phyloP scores from a whole-genome alignment of 2,797 vertebrate species.

The Emys orbicularis region DNA sequence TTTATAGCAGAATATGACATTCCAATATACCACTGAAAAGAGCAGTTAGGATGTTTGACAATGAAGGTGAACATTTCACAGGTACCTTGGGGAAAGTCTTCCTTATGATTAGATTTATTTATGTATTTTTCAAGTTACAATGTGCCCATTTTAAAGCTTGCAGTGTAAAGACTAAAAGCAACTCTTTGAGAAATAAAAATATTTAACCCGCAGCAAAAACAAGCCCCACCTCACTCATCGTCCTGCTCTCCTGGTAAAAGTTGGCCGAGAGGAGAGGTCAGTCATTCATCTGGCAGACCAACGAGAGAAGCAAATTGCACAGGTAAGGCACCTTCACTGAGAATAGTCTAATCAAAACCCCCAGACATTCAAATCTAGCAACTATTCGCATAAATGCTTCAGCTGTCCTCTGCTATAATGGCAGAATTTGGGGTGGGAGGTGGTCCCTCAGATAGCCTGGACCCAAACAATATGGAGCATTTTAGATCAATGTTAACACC shows the following conservation, averaged over 20 bases:
- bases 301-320: rapidly evolving
- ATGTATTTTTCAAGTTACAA: not conserved
- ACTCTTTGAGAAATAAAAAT: not conserved
- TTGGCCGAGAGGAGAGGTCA: not conserved
- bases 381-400: not conserved
- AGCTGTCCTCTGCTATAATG: not conserved
- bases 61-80: not conserved
- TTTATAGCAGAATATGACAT: not conserved
- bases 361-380: not conserved
- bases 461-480: not conserved
- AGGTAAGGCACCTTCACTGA: not conserved
- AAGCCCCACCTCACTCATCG: not conserved
- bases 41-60: not conserved
- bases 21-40: not conserved
- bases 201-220: not conserved
- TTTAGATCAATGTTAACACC: rapidly evolving
- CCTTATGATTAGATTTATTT: not conserved
- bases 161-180: not conserved
- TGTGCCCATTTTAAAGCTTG: not conserved
- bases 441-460: not conserved
- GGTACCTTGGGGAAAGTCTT: not conserved
- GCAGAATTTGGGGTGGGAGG: not conserved
- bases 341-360: not conserved
- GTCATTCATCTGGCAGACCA: not conserved
- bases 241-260: not conserved